Conservation (phyloP, 1,140 invertebrate species). For the Sinonovacula constricta region DNA sequence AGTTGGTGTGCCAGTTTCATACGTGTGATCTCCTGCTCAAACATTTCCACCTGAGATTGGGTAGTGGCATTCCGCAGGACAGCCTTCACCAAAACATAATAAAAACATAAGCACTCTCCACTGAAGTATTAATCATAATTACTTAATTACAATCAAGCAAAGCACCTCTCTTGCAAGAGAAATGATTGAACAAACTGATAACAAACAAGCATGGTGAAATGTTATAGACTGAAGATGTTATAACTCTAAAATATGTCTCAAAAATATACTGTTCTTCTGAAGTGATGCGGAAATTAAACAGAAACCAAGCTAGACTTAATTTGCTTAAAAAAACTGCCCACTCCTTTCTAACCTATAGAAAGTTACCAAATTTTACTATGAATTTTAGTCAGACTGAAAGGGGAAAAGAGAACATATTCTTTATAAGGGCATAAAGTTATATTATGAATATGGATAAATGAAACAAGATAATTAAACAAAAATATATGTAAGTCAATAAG, state of each 20-base stretch:
- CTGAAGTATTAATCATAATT: neutral
- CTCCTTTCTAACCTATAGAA: neutral
- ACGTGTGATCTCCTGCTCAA: neutral
- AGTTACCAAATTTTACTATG: neutral
- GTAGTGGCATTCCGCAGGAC: neutral
- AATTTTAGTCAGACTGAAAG: too few relatives aligned
- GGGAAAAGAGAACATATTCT: too few relatives aligned
- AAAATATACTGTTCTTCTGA: too few relatives aligned
- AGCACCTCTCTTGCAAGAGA: too few relatives aligned
- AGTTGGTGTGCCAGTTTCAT: conserved; percentile 6
- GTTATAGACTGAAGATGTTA: neutral
- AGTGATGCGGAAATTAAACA: too few relatives aligned
- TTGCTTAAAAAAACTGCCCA: neutral
- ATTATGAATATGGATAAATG: too few relatives aligned
- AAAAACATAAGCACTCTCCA: neutral
- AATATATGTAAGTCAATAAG: too few relatives aligned
- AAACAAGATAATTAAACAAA: too few relatives aligned
- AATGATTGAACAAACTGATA: neutral
- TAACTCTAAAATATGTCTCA: too few relatives aligned
- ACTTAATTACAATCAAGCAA: neutral
- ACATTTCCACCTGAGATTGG: conserved; percentile 2
- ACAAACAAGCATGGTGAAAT: neutral
- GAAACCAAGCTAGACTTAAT: too few relatives aligned
- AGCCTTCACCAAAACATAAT: neutral
- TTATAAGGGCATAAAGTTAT: too few relatives aligned